Percentiles rank a stretch among this genome's conserved stretches.
Conservation (phyloP, 1,140 invertebrate species). For the Cotesia typhae region DNA sequence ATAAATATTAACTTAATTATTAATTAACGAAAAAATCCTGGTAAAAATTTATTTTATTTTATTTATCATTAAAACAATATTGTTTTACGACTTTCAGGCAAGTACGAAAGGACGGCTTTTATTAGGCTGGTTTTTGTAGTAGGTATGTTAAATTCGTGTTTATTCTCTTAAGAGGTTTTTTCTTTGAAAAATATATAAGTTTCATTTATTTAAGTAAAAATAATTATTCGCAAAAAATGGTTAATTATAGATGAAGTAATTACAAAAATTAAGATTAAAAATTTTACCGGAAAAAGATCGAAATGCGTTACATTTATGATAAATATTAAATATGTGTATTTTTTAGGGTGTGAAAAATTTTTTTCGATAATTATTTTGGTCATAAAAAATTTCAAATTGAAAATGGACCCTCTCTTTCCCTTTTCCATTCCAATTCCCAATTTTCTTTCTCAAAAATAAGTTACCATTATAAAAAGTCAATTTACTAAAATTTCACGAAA, state of each 20-base stretch:
- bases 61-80: slow-evolving; percentile 10
- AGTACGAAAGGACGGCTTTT: slow-evolving; percentile 17
- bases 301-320: background rate
- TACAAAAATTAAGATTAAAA: background rate
- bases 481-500: too few relatives aligned
- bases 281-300: background rate
- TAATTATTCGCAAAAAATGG: too few relatives aligned
- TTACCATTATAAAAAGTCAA: too few relatives aligned
- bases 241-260: too few relatives aligned
- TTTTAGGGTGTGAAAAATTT: too few relatives aligned
- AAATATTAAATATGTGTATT: too few relatives aligned
- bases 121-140: slow-evolving; percentile 1
- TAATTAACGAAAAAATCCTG: background rate
- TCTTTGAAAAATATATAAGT: background rate
- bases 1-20: background rate
- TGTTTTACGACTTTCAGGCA: background rate
- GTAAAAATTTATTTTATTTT: background rate
- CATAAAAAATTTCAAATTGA: too few relatives aligned
- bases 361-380: too few relatives aligned
- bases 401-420: too few relatives aligned
- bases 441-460: too few relatives aligned
- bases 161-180: background rate
- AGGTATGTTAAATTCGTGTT: background rate
- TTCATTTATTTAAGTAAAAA: too few relatives aligned
- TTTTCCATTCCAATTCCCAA: too few relatives aligned